phyloP scores from a whole-genome alignment of 2,797 vertebrate genomes.

The Typhlichthys subterraneus region DNA sequence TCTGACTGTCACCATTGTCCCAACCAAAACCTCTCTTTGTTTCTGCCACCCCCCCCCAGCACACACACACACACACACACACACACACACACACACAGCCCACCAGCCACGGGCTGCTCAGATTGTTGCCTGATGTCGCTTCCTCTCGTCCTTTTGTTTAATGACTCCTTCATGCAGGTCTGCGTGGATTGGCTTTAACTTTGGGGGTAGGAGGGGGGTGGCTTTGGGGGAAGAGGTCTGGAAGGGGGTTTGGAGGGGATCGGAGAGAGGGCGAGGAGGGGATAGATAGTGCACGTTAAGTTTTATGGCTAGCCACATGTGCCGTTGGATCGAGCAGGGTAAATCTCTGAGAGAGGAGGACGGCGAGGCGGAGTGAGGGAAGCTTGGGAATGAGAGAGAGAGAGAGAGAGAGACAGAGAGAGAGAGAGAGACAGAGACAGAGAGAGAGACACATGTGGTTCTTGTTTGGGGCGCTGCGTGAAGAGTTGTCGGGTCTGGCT shows the following conservation, averaged over 20 bases:
- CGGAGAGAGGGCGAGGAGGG: not conserved
- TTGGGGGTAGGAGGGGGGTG: not conserved
- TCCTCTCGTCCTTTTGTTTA: conserved; percentile 69
- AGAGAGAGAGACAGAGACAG: conserved; percentile 27
- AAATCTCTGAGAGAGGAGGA: conserved; percentile 44
- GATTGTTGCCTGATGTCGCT: conserved; percentile 68
- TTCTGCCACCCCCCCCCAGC: conserved; percentile 16
- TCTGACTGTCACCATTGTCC: conserved; percentile 64
- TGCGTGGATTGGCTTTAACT: not conserved
- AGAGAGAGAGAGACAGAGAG: conserved; percentile 4
- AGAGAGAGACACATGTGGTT: conserved; percentile 70
- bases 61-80: not conserved
- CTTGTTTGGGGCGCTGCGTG: conserved; percentile 72
- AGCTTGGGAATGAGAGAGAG: conserved; percentile 17
- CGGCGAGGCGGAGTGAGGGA: conserved; percentile 52
- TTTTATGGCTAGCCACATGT: conserved; percentile 80
- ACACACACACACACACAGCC: conserved; percentile 2
- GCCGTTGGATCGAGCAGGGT: conserved; percentile 69
- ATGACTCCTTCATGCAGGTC: conserved; percentile 51
- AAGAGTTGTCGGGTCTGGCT: conserved; percentile 63
- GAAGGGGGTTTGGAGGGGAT: not conserved
- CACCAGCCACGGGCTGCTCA: conserved; percentile 53
- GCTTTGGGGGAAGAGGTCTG: not conserved
- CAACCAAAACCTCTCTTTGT: conserved; percentile 53
- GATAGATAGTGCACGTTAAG: conserved; percentile 65